These are phyloP conservation scores for Melanerpes formicivorus DNA, from an alignment of 2,113 vertebrate genomes.

Conservation along the genomic window DNA sequence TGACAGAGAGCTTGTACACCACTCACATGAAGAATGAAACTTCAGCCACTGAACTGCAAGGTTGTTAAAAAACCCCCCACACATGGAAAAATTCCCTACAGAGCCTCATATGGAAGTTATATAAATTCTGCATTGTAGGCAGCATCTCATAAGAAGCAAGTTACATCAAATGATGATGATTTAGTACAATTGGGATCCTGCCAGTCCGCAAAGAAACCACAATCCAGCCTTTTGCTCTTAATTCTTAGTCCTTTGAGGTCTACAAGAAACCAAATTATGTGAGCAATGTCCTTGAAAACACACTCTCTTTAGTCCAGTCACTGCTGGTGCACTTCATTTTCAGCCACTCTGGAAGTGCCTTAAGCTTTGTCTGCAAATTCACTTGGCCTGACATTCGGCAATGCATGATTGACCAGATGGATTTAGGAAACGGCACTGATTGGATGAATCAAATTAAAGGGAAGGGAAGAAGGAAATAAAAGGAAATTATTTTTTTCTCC, in stretches of 20 bases:
- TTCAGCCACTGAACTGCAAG: background rate
- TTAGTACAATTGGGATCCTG: background rate
- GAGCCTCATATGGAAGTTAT: background rate
- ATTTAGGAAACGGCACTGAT: slow-evolving; percentile 23
- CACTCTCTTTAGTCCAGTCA: background rate
- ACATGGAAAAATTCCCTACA: background rate
- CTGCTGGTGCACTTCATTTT: background rate
- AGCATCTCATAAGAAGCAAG: background rate
- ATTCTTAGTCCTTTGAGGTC: slow-evolving; percentile 8
- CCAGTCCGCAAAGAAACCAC: slow-evolving; percentile 17
- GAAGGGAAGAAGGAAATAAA: background rate
- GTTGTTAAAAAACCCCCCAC: background rate
- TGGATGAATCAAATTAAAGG: slow-evolving; percentile 13
- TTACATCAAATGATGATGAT: background rate
- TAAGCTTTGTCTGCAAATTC: slow-evolving; percentile 27
- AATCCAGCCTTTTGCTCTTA: background rate
- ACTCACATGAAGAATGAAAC: background rate
- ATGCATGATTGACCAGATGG: slow-evolving; percentile 10
- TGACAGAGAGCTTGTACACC: background rate
- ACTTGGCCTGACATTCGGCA: background rate
- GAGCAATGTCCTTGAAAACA: background rate
- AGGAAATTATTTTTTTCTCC: background rate
- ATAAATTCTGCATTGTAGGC: background rate
- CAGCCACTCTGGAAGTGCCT: slow-evolving; percentile 8
- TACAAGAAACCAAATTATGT: background rate